Base-by-base conservation (phyloP, 2,797 vertebrate genomes). In the Labeo calbasu region DNA sequence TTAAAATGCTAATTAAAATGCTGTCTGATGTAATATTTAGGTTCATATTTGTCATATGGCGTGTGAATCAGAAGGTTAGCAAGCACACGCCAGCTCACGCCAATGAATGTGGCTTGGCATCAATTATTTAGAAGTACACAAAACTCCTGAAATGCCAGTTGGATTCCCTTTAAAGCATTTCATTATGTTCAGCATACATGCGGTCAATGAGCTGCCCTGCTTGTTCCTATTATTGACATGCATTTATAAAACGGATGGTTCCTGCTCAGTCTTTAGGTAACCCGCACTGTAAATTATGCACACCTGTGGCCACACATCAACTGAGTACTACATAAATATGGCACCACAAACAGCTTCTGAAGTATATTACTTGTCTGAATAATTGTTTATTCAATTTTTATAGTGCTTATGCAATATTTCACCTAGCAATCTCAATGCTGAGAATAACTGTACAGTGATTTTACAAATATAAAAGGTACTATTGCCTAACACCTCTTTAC, bases 81-180 rank as follows among this genome's bases (percentile, higher is more conserved):
- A 17, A 63, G 15, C 82, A 80, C 36, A 59, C 40, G 32, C 40
- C 68, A 50, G 79, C 70, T 63, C n/a, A 80, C 65, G 72, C 77
- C 81, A 79, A 72, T 69, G 66, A 81, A 85, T 79, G 40, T 71
- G 53, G 81, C 57, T 40, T 32, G 9, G 9, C 79, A 79, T 90
- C 50, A 85, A 73, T 88, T 87, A 87, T 88, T 77, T 53, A 87
- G 84, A 84, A 83, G 69, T n/a, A 77, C 66, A 77, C 63, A 77
- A 79, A 77, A 81, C 71, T 81, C 59, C 36, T 71, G 51, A 78
- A 79, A 87, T 86, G 85, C 72, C 84, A 83, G 61, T 25, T 65
- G 69, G 76, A 84, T 81, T 84, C 50, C 36, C 57, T 88, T 79
- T 65, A 78, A 81, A 83, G 53, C 25, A 57, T 59, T 55, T 63